Conservation (phyloP, 2,888 invertebrate species). For the Apeira syringaria region DNA sequence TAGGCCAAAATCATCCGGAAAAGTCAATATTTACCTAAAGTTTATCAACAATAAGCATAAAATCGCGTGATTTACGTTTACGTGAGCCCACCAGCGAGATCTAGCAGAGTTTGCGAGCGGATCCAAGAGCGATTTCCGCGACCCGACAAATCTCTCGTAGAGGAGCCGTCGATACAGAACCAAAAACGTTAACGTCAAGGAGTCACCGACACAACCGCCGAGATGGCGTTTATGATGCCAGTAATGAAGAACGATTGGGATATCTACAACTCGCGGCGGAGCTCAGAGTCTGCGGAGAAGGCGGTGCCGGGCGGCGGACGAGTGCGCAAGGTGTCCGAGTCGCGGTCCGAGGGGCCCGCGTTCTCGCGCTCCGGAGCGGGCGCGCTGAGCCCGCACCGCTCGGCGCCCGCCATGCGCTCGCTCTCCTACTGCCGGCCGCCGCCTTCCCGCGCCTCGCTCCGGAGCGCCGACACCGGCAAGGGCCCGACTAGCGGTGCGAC, state of each 20-base stretch:
- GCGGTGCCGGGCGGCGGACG: conserved; percentile 57
- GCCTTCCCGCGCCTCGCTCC: conserved; percentile 85
- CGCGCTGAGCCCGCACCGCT: conserved; percentile 85
- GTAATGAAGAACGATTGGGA: conserved; percentile 97
- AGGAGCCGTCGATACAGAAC: conserved; percentile 48
- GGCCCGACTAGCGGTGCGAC: conserved; percentile 85
- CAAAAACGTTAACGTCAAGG: conserved; percentile 75
- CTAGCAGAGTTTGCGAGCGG: conserved; percentile 24
- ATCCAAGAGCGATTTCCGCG: conserved; percentile 50
- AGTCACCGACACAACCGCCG: conserved; percentile 67
- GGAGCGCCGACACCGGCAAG: conserved; percentile 83
- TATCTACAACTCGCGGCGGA: conserved; percentile 93
- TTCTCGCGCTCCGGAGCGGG: conserved; percentile 53
- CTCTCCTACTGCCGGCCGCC: conserved; percentile 78
- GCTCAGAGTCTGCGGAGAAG: conserved; percentile 87
- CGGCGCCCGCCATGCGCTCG: conserved; percentile 86
- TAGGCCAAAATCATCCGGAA: conserved; percentile 36
- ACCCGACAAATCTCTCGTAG: conserved; percentile 40
- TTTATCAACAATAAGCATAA: conserved; percentile 35
- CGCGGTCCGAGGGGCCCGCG: conserved; percentile 89
- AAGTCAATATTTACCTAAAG: conserved; percentile 38
- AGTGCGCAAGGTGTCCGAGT: conserved; percentile 89
- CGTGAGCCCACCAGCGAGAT: conserved; percentile 36
- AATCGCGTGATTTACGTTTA: conserved; percentile 40
- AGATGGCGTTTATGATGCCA: conserved; percentile 98